phyloP scores from a whole-genome alignment of 1,140 invertebrate species.

The Diachasmimorpha longicaudata region DNA sequence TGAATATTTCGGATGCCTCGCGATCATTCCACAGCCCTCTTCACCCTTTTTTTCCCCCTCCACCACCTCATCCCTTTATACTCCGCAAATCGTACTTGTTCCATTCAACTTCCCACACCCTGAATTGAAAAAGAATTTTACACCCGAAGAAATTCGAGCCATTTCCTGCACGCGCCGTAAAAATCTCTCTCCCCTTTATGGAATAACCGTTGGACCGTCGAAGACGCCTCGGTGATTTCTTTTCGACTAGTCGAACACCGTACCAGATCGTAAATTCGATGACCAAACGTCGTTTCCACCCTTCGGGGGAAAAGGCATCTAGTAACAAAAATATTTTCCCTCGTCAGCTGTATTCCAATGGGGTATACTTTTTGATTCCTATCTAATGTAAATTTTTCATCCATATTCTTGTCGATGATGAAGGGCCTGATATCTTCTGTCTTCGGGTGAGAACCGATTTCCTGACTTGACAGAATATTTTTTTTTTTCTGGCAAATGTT shows the following conservation, averaged over 20 bases:
- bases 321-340: constrained; percentile 16
- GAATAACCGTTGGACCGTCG: constrained; percentile 25
- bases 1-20: constrained; percentile 36
- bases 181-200: constrained; percentile 32
- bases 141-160: constrained; percentile 31
- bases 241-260: neutral
- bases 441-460: neutral
- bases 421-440: neutral
- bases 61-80: neutral
- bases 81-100: neutral
- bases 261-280: constrained; percentile 13
- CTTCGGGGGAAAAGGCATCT: neutral
- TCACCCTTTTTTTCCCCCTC: too few relatives aligned
- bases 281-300: constrained; percentile 21
- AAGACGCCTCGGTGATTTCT: constrained; percentile 16
- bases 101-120: neutral
- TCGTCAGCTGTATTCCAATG: constrained; percentile 5
- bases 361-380: neutral
- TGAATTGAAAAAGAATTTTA: constrained; percentile 36
- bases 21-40: constrained; percentile 3
- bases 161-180: constrained; percentile 21
- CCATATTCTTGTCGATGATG: neutral
- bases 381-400: neutral
- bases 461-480: neutral
- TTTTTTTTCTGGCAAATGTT: neutral